Percentiles rank a stretch among this genome's conserved stretches.
Conservation (phyloP, 2,888 invertebrate genomes). For the Fabriciana adippe region DNA sequence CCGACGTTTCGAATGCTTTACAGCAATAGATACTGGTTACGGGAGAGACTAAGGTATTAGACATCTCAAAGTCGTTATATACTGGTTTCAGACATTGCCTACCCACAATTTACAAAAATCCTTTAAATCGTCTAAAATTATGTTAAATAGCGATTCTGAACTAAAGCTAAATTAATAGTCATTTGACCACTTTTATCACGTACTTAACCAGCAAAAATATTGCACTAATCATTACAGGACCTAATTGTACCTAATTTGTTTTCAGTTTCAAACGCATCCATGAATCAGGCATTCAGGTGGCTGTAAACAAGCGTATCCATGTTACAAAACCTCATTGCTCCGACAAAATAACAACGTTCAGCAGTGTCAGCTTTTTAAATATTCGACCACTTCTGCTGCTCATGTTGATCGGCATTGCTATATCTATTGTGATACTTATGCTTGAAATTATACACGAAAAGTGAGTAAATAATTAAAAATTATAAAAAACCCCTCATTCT, state of each 20-base stretch:
- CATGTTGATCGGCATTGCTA: constrained; percentile 63
- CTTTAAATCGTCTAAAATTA: too few relatives aligned
- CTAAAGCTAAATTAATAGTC: too few relatives aligned
- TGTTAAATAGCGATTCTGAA: too few relatives aligned
- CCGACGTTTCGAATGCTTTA: too few relatives aligned
- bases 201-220: too few relatives aligned
- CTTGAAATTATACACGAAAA: constrained; percentile 52
- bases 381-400: constrained; percentile 68
- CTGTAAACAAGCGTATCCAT: constrained; percentile 50
- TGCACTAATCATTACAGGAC: too few relatives aligned
- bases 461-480: constrained; percentile 44
- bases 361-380: constrained; percentile 75
- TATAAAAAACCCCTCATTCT: background rate
- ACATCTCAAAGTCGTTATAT: too few relatives aligned
- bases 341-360: constrained; percentile 57
- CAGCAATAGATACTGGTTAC: too few relatives aligned
- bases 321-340: constrained; percentile 59
- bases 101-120: too few relatives aligned
- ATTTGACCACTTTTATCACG: too few relatives aligned
- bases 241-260: background rate
- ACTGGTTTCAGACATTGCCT: too few relatives aligned
- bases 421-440: constrained; percentile 51
- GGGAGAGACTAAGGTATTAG: too few relatives aligned
- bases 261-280: constrained; percentile 78
- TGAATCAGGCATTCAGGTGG: constrained; percentile 80